phyloP scores from a whole-genome alignment of 2,888 invertebrate species.

The Spisula subtruncata region DNA sequence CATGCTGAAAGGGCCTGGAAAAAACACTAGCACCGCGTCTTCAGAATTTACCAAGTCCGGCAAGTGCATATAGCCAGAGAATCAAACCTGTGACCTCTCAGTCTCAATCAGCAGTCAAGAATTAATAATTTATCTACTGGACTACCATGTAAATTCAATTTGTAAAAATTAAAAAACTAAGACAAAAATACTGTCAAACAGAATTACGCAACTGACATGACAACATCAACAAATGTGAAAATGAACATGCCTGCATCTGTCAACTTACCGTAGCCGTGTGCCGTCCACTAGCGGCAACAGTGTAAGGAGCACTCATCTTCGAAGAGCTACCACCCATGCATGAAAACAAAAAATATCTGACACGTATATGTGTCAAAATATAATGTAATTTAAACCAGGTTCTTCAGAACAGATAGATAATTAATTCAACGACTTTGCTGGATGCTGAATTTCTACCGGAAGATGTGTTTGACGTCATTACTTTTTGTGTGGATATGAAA shows the following conservation, averaged over 20 bases:
- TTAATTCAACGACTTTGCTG: constrained; percentile 51
- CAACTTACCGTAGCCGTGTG: constrained; percentile 79
- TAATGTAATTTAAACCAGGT: neutral
- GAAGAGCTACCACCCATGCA: constrained; percentile 84
- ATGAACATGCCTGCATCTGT: neutral
- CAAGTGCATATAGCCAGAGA: too few species aligned
- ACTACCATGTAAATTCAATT: neutral
- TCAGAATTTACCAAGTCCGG: too few species aligned
- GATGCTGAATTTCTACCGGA: constrained; percentile 51
- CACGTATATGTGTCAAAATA: constrained; percentile 33
- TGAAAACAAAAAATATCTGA: constrained; percentile 46
- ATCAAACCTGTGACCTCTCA: too few species aligned
- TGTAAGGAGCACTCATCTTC: constrained; percentile 77
- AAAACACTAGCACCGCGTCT: too few species aligned
- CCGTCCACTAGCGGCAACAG: constrained; percentile 77
- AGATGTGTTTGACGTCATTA: constrained; percentile 57
- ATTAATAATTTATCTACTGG: too few species aligned
- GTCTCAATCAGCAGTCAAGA: too few species aligned
- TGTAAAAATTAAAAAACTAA: neutral
- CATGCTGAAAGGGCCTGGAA: too few species aligned
- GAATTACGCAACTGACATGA: too few species aligned
- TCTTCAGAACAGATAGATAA: constrained; percentile 28
- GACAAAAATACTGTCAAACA: neutral
- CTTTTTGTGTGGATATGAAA: neutral
- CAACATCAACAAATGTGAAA: too few species aligned